Evolutionary conservation across 2,888 invertebrate genomes (phyloP), one percentile per base, ranked within the genome.

Genomic region (Cylindroiulus punctatus): DNA sequence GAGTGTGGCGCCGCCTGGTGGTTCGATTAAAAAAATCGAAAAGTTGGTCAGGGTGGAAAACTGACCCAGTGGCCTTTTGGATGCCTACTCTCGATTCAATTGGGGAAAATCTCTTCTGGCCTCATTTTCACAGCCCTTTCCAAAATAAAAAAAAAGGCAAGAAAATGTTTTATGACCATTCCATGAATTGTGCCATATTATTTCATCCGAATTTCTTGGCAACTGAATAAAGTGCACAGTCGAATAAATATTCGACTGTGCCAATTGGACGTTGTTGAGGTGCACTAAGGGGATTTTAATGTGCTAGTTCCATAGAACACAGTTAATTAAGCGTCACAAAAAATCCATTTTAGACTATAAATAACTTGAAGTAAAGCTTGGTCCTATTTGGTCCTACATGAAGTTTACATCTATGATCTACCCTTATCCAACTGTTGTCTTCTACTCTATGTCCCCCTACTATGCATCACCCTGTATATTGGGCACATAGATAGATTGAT

Each of bases 11-110:
- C 57, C 57, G 1, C 22, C 57, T 22, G 8, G 57, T n/a, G 7
- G 3, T 22, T 8, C n/a, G 82, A 82, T 82, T 82, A 42, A 82
- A 82, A 42, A 19, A 82, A 8, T 26, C 36, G n/a, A 82, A 82
- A 82, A 82, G 42, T 82, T 57, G 57, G 57, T 57, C 57, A 44
- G 47, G 81, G 44, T 57, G 22, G 57, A n/a, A 22, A 57, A 57
- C 22, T 57, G 57, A 57, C 57, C 57, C 57, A 57, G 22, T 57
- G 57, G n/a, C 57, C 57, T 57, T 47, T 47, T 14, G 3, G 47
- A 19, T 47, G 19, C 17, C 14, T 17, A 19, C 14, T 47, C 57
- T 57, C 57, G 57, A 57, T 10, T 57, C 0, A 17, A 12, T 52
- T 52, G 17, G 19, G 19, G 19, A 19, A 52, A 52, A 52, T 52